Evolutionary conservation across 2,888 invertebrate genomes (phyloP).

Genomic region (Caenorhabditis drosophilae): DNA sequence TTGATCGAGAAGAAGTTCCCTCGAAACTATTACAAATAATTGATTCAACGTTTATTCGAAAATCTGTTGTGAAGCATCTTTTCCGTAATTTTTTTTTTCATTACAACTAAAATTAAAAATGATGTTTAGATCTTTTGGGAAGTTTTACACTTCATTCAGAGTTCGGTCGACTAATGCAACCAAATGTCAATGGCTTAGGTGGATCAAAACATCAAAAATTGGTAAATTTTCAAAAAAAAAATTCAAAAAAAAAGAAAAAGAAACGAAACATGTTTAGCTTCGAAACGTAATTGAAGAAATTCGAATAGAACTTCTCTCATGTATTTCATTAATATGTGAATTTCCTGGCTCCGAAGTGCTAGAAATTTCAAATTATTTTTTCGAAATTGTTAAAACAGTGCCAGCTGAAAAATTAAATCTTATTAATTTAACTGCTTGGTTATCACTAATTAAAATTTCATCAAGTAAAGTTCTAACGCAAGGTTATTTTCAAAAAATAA

Average conservation of each 20-base stretch:
- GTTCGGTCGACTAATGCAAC: conserved; percentile 39
- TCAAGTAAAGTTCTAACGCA: conserved; percentile 40
- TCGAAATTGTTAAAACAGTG: conserved; percentile 32
- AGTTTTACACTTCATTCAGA: conserved; percentile 43
- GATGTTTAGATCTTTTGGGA: conserved; percentile 32
- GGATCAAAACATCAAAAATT: conserved; percentile 51
- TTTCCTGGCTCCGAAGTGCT: conserved; percentile 20
- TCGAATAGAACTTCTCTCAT: conserved; percentile 14
- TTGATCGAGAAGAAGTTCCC: conserved; percentile 33
- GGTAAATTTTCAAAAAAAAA: too few relatives aligned
- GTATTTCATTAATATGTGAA: conserved; percentile 32
- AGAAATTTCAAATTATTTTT: conserved; percentile 28
- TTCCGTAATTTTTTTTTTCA: conserved; percentile 42
- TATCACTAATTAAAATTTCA: conserved; percentile 33
- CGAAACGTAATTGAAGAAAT: conserved; percentile 42
- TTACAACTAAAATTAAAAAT: neutral
- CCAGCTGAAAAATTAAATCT: conserved; percentile 39
- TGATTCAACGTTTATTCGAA: conserved; percentile 29
- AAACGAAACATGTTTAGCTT: conserved; percentile 19
- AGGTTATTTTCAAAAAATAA: conserved; percentile 12
- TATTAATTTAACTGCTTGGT: conserved; percentile 34
- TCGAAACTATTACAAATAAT: conserved; percentile 15
- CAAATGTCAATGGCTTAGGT: conserved; percentile 54
- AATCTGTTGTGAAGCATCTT: conserved; percentile 26
- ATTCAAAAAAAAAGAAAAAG: too few relatives aligned